Evolutionary conservation across 2,888 invertebrate species (phyloP).

Genomic region (Iselma pallidipennis): DNA sequence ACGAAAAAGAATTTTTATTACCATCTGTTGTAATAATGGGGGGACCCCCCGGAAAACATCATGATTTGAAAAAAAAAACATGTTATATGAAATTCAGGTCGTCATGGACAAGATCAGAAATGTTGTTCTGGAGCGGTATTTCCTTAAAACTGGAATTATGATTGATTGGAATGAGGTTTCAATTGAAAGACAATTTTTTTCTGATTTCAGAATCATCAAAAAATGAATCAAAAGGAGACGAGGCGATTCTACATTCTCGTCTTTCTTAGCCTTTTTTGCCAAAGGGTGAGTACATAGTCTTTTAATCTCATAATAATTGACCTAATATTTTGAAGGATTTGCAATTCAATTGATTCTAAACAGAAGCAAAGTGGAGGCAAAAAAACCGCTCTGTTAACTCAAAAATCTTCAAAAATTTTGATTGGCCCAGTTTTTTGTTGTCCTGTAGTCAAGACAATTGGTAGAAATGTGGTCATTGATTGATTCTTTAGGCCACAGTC

Average conservation of each 20-base stretch:
- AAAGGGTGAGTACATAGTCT: slow-evolving; percentile 56
- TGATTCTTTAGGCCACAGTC: not conserved
- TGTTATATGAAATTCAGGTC: not conserved
- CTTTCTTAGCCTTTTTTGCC: slow-evolving; percentile 57
- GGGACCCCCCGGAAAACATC: too few relatives aligned
- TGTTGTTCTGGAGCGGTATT: not conserved
- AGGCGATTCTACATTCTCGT: slow-evolving; percentile 57
- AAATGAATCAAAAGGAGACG: slow-evolving; percentile 50
- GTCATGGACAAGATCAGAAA: not conserved
- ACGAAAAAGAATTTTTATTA: too few relatives aligned
- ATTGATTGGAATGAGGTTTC: not conserved
- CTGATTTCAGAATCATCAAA: slow-evolving; percentile 32
- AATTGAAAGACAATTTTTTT: slow-evolving; percentile 22
- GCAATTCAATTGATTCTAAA: not conserved
- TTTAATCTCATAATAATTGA: not conserved
- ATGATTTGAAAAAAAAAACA: not conserved
- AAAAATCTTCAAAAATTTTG: not conserved
- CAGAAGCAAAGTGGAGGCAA: not conserved
- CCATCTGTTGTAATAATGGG: not conserved
- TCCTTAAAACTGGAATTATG: not conserved
- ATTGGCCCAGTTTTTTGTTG: not conserved
- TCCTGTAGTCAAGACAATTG: not conserved
- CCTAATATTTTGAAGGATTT: not conserved
- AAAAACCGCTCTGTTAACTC: not conserved
- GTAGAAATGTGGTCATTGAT: slow-evolving; percentile 1